Evolutionary conservation across 2,888 invertebrate species (phyloP).

Genomic region (Callosobruchus maculatus): DNA sequence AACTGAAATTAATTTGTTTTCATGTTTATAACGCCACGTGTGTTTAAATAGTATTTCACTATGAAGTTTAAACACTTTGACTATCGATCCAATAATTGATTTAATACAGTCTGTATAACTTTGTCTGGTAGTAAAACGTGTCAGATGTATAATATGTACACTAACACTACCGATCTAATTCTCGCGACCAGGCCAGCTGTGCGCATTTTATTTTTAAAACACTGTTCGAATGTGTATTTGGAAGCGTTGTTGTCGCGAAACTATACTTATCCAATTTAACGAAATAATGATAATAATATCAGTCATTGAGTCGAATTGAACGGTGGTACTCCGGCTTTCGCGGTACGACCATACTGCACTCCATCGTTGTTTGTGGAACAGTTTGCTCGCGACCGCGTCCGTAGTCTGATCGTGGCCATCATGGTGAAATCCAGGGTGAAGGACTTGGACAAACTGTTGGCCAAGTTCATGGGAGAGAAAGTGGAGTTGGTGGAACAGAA

Average conservation of each 20-base stretch:
- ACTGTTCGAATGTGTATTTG: background rate
- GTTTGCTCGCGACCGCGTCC: background rate
- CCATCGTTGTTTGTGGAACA: background rate
- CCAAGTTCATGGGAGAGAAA: conserved; percentile 32
- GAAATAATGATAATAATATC: background rate
- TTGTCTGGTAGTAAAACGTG: too few relatives aligned
- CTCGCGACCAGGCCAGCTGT: background rate
- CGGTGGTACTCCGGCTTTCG: background rate
- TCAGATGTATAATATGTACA: background rate
- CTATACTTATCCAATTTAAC: background rate
- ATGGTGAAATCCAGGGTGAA: conserved; percentile 40
- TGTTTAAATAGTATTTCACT: too few relatives aligned
- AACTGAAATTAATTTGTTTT: too few relatives aligned
- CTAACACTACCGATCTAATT: background rate
- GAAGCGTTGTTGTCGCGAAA: background rate
- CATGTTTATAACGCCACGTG: too few relatives aligned
- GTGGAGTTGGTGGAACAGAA: conserved; percentile 45
- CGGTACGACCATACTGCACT: background rate
- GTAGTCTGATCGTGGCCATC: background rate
- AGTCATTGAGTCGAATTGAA: background rate
- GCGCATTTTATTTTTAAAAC: background rate
- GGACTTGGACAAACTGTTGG: conserved; percentile 36
- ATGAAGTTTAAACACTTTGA: too few relatives aligned
- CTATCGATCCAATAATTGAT: too few relatives aligned
- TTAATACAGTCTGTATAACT: too few relatives aligned